Base-by-base conservation (phyloP, 1,140 invertebrate genomes). In the Semibalanus balanoides region DNA sequence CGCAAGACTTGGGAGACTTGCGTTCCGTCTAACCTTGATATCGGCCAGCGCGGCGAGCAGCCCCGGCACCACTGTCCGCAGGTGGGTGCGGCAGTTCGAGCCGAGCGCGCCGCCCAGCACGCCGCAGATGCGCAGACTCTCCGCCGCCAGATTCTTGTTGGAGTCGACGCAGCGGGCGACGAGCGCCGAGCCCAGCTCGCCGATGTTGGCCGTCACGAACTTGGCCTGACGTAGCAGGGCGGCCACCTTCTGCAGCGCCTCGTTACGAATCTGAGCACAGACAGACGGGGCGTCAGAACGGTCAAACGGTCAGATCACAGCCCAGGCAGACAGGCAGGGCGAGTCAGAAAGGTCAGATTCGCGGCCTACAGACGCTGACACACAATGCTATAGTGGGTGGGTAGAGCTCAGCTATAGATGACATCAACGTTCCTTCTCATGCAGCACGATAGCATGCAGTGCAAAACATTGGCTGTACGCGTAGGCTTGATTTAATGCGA, bases 131-230 rank as follows among this genome's bases (percentile, higher is more conserved):
- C 88, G 88, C 29, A 97, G 84, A 0, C 94, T 88, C 30, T 89
- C 89, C 79, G 92, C 91, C 0, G 93, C 92, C 79, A 98, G 88
- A 83, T 94, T 96, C 40, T 92, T 93, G 84, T 98, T 98, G 35
- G 93, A 94, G 82, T 98, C 96, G 0, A 89, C 84, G 5, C 97
- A 84, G 30, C 95, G 86, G 1, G 88, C 86, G 11, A 89, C 88
- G 29, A 98, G 83, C 5, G 90, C 90, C 76, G 90, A 88, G 0
- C 93, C 92, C 14, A 96, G 83, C 81, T 95, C 92, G 0, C 94
- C 94, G 30, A 97, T 87, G 74, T 89, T 90, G 0, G 91, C 85
- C 79, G 92, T 93, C 74, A 96, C 93, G 51, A 91, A 89, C 79
- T 92, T 90, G 0, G 90, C 89, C 74, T 92, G 91, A 35, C 84